These are phyloP conservation scores for Saguinus midas DNA, from an alignment of 2,113 vertebrate genomes.

Conservation along the genomic window DNA sequence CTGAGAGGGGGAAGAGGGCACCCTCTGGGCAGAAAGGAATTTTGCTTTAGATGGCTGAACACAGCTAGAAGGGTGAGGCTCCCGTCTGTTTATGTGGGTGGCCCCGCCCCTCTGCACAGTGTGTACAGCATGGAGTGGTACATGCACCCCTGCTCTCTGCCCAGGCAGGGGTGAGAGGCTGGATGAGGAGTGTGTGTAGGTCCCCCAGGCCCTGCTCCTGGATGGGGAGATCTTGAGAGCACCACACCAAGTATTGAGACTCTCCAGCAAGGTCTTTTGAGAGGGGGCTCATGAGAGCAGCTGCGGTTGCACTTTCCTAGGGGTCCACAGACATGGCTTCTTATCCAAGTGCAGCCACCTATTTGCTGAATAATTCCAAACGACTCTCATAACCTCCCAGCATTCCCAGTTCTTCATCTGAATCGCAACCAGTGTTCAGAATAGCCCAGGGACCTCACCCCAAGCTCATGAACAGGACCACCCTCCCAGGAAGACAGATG, in stretches of 20 bases:
- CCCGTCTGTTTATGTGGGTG: neutral
- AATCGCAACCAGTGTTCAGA: neutral
- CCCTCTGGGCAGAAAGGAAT: constrained; percentile 27
- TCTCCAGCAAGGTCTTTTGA: neutral
- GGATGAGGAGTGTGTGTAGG: rapidly evolving
- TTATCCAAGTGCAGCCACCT: neutral
- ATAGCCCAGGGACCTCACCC: neutral
- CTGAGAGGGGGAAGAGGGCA: neutral
- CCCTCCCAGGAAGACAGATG: neutral
- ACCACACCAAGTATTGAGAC: neutral
- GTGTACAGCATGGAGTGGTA: neutral
- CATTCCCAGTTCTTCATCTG: neutral
- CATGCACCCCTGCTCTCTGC: neutral
- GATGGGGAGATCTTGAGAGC: neutral
- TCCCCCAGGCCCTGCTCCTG: neutral
- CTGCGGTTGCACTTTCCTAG: neutral
- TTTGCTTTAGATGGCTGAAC: neutral
- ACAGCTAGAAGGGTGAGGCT: neutral
- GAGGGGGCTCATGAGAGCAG: neutral
- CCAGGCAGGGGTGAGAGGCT: neutral
- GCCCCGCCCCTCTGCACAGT: neutral
- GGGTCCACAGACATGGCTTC: neutral
- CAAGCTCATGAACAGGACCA: neutral
- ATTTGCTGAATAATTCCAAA: constrained; percentile 1
- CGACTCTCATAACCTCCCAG: neutral